Conservation (phyloP, 2,797 vertebrate species). For the Oophaga sylvatica region DNA sequence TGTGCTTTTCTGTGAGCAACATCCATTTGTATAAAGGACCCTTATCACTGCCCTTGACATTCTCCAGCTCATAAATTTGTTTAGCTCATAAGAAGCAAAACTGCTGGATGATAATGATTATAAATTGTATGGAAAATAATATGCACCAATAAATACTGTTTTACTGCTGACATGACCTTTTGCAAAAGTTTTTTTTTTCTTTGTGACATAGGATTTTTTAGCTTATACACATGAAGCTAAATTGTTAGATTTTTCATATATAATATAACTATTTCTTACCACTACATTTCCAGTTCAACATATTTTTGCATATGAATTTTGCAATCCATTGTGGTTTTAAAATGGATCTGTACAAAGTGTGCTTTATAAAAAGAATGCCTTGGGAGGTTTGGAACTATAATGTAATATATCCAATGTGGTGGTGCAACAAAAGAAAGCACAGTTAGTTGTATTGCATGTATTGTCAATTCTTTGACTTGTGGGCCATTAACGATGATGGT, state of each 20-base stretch:
- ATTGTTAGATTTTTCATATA: neutral
- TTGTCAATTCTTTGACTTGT: conserved; percentile 36
- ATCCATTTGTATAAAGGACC: neutral
- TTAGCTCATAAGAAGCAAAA: neutral
- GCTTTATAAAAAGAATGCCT: neutral
- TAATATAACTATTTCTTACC: neutral
- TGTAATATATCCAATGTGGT: neutral
- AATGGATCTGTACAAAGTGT: neutral
- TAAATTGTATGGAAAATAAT: conserved; percentile 1
- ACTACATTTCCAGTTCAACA: neutral
- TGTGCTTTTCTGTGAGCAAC: neutral
- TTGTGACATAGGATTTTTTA: neutral
- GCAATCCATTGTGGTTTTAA: neutral
- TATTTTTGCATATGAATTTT: neutral
- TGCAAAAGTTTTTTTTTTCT: neutral
- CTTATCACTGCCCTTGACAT: conserved; percentile 20
- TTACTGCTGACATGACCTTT: neutral
- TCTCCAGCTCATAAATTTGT: neutral
- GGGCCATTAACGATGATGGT: conserved; percentile 45
- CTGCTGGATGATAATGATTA: conserved; percentile 9
- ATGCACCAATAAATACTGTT: neutral
- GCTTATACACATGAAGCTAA: neutral
- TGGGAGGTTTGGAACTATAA: neutral
- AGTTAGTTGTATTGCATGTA: neutral
- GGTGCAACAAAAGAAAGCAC: neutral